phyloP scores from a whole-genome alignment of 1,140 invertebrate genomes.

The Ridgeia piscesae region DNA sequence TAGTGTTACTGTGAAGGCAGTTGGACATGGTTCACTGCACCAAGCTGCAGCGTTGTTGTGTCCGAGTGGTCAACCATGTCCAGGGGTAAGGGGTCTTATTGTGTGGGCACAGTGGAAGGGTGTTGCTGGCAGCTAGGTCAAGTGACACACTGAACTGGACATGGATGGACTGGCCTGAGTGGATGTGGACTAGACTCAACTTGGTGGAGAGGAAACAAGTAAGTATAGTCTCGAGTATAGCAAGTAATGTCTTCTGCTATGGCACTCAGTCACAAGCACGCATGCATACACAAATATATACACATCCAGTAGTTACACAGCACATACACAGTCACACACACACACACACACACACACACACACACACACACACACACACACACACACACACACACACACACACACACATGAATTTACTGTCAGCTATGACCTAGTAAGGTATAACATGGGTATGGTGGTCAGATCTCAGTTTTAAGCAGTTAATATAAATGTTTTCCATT shows the following conservation, averaged over 20 bases:
- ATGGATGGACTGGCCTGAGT: background rate
- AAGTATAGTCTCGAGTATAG: background rate
- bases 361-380: no score
- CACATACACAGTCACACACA: no score
- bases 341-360: no score
- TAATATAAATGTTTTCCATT: no score
- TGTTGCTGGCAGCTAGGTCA: background rate
- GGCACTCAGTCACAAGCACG: no score
- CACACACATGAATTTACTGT: no score
- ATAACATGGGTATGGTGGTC: no score
- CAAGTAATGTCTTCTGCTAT: background rate
- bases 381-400: no score
- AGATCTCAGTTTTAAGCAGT: no score
- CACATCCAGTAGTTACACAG: no score
- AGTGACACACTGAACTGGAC: background rate
- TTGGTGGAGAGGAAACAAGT: background rate
- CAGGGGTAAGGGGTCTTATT: background rate
- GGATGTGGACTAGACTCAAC: background rate
- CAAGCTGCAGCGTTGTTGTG: background rate
- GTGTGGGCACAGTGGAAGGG: background rate
- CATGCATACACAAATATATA: no score
- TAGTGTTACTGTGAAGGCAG: background rate
- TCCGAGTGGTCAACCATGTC: background rate
- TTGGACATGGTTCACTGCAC: background rate
- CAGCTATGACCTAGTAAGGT: no score